Conservation (phyloP, 2,113 vertebrate genomes). For the Ctenodactylus gundi region DNA sequence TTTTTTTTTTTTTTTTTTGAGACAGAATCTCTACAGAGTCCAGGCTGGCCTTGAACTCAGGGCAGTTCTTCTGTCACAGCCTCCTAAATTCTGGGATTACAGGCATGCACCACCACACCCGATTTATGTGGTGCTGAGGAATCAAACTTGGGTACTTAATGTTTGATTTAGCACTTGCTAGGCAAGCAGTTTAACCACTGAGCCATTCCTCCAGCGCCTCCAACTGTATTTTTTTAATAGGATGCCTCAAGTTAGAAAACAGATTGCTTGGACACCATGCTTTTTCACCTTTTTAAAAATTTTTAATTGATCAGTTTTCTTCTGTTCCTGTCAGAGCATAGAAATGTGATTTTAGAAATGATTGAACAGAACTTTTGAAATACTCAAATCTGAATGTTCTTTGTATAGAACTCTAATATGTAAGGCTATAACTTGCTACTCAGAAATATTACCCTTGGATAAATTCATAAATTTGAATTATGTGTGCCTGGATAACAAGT, state of each 20-base stretch:
- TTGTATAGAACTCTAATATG: background rate
- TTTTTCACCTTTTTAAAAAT: background rate
- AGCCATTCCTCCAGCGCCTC: background rate
- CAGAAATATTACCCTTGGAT: slow-evolving; percentile 5
- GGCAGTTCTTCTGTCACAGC: background rate
- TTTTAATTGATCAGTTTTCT: slow-evolving; percentile 38
- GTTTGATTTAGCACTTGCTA: too few species aligned
- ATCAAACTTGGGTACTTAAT: too few species aligned
- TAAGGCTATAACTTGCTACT: background rate
- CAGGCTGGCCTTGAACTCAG: background rate
- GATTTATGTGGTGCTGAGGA: too few species aligned
- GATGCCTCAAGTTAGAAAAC: background rate
- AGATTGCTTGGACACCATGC: slow-evolving; percentile 10
- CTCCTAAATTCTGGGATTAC: background rate
- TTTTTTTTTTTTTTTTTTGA: background rate
- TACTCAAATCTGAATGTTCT: background rate
- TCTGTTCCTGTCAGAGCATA: background rate
- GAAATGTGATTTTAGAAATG: slow-evolving; percentile 5
- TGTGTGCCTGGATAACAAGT: background rate
- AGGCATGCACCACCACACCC: background rate
- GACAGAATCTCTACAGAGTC: background rate
- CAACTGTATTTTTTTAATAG: background rate
- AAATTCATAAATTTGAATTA: slow-evolving; percentile 25
- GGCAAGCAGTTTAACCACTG: too few species aligned
- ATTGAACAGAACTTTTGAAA: slow-evolving; percentile 10